Base-by-base conservation (phyloP, 2,888 invertebrate genomes). In the Drosophila hawaiiensis region DNA sequence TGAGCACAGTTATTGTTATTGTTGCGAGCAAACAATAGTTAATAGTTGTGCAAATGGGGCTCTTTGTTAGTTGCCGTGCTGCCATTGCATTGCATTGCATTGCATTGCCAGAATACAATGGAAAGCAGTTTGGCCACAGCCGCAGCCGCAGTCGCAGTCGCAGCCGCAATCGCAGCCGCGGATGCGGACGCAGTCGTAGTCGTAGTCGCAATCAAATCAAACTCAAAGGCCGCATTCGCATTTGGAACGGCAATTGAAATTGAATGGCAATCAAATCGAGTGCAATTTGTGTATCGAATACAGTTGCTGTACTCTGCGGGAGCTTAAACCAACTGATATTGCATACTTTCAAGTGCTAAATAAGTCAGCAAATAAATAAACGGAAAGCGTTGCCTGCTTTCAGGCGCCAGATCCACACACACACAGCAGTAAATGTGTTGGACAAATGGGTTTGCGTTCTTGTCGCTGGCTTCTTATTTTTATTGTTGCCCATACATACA, bases 181-280 rank as follows among this genome's bases (percentile, higher is more conserved):
- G 39, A 7, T 9, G 39, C 43, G 43, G 12, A 43, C 5, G 22
- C 22, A 7, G 43, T 6, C 19, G 37, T 0, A 16, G 35, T 61
- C 37, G 49, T 47, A 29, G 49, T 53, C 37, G 16, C 50, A 56
- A 52, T 66, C 59, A 60, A 52, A 74, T 39, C 22, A 68, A 68
- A 31, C 14, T 49, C 29, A 55, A 53, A 52, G 28, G 25, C 54
- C 53, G 33, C 60, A 41, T 43, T 49, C 31, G 56, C 66, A 54
- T 59, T 71, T 66, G 50, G 50, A 66, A 67, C 75, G 54, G 25
- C 62, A 74, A 63, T 78, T 53, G 54, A 60, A 52, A 41, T 52
- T 78, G 61, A 65, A 79, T 79, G 73, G 86, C 83, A 83, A 86
- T 83, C 84, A 83, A 76, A 83, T 83, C 84, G 81, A 83, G 84